Evolutionary conservation across 2,113 vertebrate species (phyloP), one percentile per base, ranked within the genome.

Genomic region (Cervus canadensis): DNA sequence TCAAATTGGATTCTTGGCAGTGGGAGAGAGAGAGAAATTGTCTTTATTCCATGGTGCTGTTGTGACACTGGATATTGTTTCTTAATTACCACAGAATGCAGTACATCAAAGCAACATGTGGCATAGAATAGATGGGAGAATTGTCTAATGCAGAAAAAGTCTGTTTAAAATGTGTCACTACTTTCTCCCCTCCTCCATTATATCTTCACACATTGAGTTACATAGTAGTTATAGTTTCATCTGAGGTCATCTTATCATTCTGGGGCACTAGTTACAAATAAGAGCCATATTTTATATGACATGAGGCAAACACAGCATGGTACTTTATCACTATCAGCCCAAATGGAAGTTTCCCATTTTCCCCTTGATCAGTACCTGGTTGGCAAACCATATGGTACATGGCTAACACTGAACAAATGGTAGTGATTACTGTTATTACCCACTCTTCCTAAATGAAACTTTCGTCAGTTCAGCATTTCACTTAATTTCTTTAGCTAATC

Each of bases 1-100:
- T 97, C 62, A 89, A 93, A 33, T 15, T 92, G 33, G 28, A 45
- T 95, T 96, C 26, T 97, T 95, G 93, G 30, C 89, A 94, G 33
- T 36, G 21, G 96, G n/a, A 8, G 87, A 91, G 89, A 89, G 30
- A 86, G 23, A 93, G 17, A 56, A 94, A 94, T 89, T 26, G n/a
- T 96, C 12, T 76, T 87, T 93, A 91, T 86, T 95, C 30, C 50
- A 16, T 71, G 48, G 67, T 86, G 52, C 30, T 64, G 15, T 57
- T 87, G 56, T 91, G 81, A 74, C 78, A 84, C 30, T 82, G 36
- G 40, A 5, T 56, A 81, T 30, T 15, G 1, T 86, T 97, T 95
- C 71, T 96, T 15, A 40, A 5, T 43, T 88, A 89, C 3, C 79
- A n/a, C 13, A 33, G 95, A 94, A 89, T 33, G 9, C 7, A 89